phyloP scores from a whole-genome alignment of 2,888 invertebrate genomes.

The Meliscaeva auricollis region DNA sequence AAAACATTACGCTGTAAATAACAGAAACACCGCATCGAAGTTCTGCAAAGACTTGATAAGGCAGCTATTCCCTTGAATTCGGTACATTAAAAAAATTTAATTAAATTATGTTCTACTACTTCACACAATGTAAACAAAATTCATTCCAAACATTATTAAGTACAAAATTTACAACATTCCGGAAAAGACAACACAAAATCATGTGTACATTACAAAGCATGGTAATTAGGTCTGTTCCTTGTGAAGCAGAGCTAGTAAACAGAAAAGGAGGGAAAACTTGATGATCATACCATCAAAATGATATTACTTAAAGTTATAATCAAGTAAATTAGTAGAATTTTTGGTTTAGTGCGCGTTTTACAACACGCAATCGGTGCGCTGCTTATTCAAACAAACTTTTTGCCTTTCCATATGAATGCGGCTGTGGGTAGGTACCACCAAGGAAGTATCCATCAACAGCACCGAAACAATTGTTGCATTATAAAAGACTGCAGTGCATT shows the following conservation, averaged over 20 bases:
- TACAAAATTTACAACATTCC: constrained; percentile 24
- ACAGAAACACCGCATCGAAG: too few relatives aligned
- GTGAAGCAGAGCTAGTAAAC: not conserved
- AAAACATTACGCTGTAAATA: too few relatives aligned
- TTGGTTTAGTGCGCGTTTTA: constrained; percentile 42
- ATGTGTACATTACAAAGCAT: constrained; percentile 41
- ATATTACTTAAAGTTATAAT: constrained; percentile 45
- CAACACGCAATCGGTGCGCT: constrained; percentile 43
- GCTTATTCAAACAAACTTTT: constrained; percentile 44
- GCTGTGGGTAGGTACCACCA: constrained; percentile 50
- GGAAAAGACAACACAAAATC: constrained; percentile 57
- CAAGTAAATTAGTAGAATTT: constrained; percentile 57
- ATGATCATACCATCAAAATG: constrained; percentile 47
- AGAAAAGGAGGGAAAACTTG: constrained; percentile 1
- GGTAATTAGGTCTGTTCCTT: constrained; percentile 65
- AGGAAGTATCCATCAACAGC: constrained; percentile 57
- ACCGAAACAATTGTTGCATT: constrained; percentile 33
- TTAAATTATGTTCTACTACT: not conserved
- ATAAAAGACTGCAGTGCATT: constrained; percentile 64
- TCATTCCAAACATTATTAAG: too few relatives aligned
- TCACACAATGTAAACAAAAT: not conserved
- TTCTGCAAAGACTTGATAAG: too few relatives aligned
- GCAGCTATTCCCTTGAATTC: too few relatives aligned
- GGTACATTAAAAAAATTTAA: not conserved
- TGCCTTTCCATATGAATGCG: constrained; percentile 47